Percentiles rank a stretch among this genome's conserved stretches.
phyloP scores from a whole-genome alignment of 1,140 invertebrate genomes.

The Macrotrachela quadricornifera region DNA sequence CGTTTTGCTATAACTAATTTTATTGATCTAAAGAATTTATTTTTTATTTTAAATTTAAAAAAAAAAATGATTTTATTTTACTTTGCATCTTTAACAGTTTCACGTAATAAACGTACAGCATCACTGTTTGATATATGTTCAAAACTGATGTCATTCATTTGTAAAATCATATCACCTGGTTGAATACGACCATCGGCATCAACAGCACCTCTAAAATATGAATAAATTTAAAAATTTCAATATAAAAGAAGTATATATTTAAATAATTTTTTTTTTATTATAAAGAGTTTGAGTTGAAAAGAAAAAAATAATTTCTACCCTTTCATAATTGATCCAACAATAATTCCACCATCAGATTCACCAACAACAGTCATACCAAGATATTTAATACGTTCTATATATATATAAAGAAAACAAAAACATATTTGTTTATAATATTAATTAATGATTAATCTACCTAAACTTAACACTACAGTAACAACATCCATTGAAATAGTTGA shows the following conservation, averaged over 20 bases:
- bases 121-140: constrained; percentile 98
- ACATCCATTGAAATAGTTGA: constrained; percentile 97
- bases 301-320: no score
- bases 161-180: constrained; percentile 34
- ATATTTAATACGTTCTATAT: no score
- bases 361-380: no score
- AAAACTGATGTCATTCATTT: constrained; percentile 37
- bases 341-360: constrained; percentile 70
- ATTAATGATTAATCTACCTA: constrained; percentile 71
- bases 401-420: no score
- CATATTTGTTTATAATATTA: no score
- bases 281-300: no score
- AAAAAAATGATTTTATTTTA: constrained; percentile 77
- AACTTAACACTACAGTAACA: constrained; percentile 79
- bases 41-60: constrained; percentile 64
- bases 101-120: constrained; percentile 71
- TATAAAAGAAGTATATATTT: no score
- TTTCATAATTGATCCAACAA: constrained; percentile 98
- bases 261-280: no score
- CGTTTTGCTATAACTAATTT: no score
- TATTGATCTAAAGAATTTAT: no score
- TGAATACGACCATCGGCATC: constrained; percentile 32
- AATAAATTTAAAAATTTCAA: neutral
- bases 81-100: constrained; percentile 90
- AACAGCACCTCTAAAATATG: constrained; percentile 47